phyloP scores from a whole-genome alignment of 2,888 invertebrate genomes.

The Macrophya alboannulata region DNA sequence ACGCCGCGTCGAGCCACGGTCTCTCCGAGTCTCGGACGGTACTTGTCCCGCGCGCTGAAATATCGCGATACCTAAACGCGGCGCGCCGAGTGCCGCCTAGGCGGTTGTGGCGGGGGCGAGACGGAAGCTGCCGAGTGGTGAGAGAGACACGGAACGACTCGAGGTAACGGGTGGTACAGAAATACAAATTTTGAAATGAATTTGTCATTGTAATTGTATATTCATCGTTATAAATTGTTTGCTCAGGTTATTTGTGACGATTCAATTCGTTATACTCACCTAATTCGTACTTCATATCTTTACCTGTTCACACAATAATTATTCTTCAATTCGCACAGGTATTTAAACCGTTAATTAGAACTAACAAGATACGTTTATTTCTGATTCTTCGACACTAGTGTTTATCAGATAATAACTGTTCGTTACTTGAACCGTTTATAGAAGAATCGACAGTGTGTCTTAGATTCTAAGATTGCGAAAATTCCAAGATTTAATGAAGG shows the following conservation, averaged over 20 bases:
- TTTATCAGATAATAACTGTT: not conserved
- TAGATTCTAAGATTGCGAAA: not conserved
- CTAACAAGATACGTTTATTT: not conserved
- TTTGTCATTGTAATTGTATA: not conserved
- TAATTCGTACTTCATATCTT: not conserved
- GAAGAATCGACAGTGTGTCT: not conserved
- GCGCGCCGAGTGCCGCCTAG: constrained; percentile 55
- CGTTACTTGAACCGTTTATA: not conserved
- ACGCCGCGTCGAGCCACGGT: constrained; percentile 46
- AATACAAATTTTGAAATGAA: not conserved
- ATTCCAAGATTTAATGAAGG: not conserved
- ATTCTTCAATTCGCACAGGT: not conserved
- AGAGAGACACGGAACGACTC: constrained; percentile 44
- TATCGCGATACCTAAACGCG: constrained; percentile 64
- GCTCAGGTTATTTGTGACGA: not conserved
- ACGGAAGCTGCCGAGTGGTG: constrained; percentile 53
- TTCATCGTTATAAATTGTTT: not conserved
- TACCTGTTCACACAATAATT: not conserved
- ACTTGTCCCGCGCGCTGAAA: constrained; percentile 71
- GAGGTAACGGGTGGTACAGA: constrained; percentile 24
- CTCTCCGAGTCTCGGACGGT: constrained; percentile 64
- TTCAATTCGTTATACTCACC: not conserved
- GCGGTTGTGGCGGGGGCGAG: constrained; percentile 52
- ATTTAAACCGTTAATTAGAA: not conserved
- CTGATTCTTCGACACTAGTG: not conserved